Conservation (phyloP, 2,797 vertebrate species). For the Neoniphon sammara region DNA sequence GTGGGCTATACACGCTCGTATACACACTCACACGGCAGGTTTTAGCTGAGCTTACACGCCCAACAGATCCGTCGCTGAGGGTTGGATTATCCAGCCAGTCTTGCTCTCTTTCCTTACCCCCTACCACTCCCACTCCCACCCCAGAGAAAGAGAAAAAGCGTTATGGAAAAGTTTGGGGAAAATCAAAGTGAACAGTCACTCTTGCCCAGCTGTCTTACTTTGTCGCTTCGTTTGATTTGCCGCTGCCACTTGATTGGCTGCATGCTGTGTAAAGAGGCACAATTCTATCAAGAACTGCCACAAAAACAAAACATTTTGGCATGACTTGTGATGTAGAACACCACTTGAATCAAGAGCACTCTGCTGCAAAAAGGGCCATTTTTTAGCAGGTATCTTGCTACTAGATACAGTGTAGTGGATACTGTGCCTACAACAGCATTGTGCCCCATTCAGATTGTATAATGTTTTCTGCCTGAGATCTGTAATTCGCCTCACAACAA, state of each 20-base stretch:
- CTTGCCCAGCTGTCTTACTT: neutral
- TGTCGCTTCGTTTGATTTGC: neutral
- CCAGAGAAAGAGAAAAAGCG: neutral
- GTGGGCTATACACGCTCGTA: constrained; percentile 66
- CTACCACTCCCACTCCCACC: no score
- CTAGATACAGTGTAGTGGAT: no score
- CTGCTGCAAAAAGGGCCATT: no score
- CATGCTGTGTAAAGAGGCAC: neutral
- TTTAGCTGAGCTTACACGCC: constrained; percentile 72
- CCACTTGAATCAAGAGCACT: no score
- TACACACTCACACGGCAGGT: constrained; percentile 59
- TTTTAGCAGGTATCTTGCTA: no score
- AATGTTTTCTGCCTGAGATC: no score
- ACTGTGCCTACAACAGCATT: neutral
- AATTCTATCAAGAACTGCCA: neutral
- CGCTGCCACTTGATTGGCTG: neutral
- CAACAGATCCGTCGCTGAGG: constrained; percentile 58
- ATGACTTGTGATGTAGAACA: neutral
- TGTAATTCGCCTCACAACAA: no score
- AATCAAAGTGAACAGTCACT: neutral
- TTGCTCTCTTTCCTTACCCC: constrained; percentile 4
- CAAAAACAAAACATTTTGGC: neutral
- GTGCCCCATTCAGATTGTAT: no score
- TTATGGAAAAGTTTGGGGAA: neutral
- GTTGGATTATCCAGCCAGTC: constrained; percentile 48